A percentile compares a stretch with the other conserved stretches of the same genome.
Evolutionary conservation across 2,113 vertebrate genomes (phyloP).

Genomic region (Lophura nycthemera): DNA sequence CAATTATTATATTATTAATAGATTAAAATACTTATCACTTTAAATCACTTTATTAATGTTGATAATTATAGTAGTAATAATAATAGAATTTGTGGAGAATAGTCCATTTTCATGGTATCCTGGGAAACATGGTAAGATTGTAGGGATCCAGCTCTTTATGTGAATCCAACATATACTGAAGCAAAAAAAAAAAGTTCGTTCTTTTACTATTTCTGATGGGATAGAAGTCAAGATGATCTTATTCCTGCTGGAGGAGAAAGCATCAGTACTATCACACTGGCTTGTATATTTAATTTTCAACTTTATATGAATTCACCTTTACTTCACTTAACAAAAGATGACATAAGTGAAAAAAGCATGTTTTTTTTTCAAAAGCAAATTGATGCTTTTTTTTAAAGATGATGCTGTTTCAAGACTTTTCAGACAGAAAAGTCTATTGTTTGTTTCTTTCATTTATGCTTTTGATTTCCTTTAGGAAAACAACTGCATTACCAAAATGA

Average conservation of each 20-base stretch:
- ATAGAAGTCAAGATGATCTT: neutral
- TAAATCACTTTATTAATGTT: neutral
- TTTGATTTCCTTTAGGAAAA: too few species aligned
- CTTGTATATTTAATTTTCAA: neutral
- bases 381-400: neutral
- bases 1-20: neutral
- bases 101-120: neutral
- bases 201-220: neutral
- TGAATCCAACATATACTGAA: neutral
- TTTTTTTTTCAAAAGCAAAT: neutral
- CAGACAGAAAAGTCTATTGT: neutral
- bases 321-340: neutral
- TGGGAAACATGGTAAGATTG: neutral
- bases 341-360: neutral
- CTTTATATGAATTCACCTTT: neutral
- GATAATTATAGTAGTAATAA: neutral
- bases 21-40: neutral
- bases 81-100: neutral
- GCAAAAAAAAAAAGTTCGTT: neutral
- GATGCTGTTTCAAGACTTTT: neutral
- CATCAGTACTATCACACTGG: neutral
- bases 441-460: too few species aligned
- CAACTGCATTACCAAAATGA: neutral
- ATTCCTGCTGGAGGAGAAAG: neutral
- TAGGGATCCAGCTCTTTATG: neutral